Evolutionary conservation across 2,113 vertebrate species (phyloP).

Genomic region (Cinclus mexicanus): DNA sequence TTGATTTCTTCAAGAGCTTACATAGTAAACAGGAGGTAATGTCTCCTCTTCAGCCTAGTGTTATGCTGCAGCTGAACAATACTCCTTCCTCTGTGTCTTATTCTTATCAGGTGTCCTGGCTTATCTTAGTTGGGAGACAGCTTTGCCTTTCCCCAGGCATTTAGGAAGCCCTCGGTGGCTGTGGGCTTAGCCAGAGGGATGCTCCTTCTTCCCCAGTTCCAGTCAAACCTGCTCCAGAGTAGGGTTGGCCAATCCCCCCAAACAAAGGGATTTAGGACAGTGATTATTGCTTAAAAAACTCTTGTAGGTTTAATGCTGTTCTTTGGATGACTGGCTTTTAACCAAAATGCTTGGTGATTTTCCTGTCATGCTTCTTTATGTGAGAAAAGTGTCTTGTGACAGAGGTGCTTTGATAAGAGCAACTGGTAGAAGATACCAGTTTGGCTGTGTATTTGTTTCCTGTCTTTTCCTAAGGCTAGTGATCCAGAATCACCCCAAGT

Average conservation of each 20-base stretch:
- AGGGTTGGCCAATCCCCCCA: not conserved
- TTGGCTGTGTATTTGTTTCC: not conserved
- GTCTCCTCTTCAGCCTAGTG: not conserved
- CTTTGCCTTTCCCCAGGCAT: not conserved
- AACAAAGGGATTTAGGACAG: not conserved
- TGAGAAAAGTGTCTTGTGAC: not conserved
- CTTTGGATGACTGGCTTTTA: not conserved
- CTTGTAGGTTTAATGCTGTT: not conserved
- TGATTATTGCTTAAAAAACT: not conserved
- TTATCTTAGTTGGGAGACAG: not conserved
- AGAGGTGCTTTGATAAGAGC: not conserved
- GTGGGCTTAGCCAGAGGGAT: not conserved
- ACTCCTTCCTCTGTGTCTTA: not conserved
- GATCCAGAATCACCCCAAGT: not conserved
- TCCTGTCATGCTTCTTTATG: not conserved
- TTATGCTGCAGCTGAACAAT: not conserved
- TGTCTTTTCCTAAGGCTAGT: not conserved
- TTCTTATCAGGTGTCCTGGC: not conserved
- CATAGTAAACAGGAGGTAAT: not conserved
- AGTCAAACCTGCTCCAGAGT: not conserved
- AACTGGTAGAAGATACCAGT: not conserved
- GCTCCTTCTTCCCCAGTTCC: not conserved
- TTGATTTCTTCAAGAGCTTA: not conserved
- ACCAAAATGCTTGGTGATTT: not conserved
- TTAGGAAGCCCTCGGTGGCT: rapidly evolving